Evolutionary conservation across 2,888 invertebrate species (phyloP), one percentile per base, ranked within the genome.

Genomic region (Digitonthophagus gazella): DNA sequence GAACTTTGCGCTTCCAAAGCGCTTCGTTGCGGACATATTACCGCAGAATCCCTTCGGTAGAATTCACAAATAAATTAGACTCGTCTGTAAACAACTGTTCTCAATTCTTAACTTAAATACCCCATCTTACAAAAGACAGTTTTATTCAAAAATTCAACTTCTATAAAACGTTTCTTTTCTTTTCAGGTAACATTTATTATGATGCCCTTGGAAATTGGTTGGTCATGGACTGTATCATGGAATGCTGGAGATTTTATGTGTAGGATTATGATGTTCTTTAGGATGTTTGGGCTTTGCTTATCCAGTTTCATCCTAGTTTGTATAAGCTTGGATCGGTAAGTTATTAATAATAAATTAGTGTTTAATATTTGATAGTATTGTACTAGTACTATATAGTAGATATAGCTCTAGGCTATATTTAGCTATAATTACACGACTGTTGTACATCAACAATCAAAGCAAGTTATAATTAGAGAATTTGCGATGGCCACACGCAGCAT

Each of bases 181-280:
- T 81, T 82, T 22, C 84, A 93, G 92, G 92, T 93, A 65, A 94
- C 95, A 66, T 92, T 95, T 80, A 85, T 95, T 67, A 90, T 94
- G 90, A 95, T 96, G 94, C 95, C 96, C 18, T 82, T 94, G 79
- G 95, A 96, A 86, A 95, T 95, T 68, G 92, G 88, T 75, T 96
- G 96, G 95, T 91, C 93, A 0, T 87, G 87, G 71, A 95, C 95
- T 1, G 96, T 96, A 66, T 88, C 90, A 75, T 96, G 96, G 96
- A 86, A 87, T 78, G 93, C 92, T 0, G 95, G 93, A 0, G 95
- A 96, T 82, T 85, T 89, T 5, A 88, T 92, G 87, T 96, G 96
- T 80, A 87, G 95, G 56, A 86, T 94, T 75, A 93, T 94, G 92
- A 90, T 93, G 80, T 95, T 95, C 84, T 93, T 94, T 76, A 84